phyloP scores from a whole-genome alignment of 2,888 invertebrate species.

The Meandrusa payeni region DNA sequence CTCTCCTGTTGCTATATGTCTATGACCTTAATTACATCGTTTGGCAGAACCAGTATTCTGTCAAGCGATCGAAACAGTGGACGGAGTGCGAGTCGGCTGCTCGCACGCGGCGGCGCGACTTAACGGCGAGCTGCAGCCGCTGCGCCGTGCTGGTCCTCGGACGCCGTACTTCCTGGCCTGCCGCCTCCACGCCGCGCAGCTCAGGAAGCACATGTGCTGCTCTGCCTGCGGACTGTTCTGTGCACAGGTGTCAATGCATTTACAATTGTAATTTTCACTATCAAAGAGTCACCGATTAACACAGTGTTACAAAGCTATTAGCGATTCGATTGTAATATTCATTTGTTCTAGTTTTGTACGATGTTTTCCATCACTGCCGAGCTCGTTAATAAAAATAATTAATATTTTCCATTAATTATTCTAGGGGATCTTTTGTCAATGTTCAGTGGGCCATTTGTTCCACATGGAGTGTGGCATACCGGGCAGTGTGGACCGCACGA shows the following conservation, averaged over 20 bases:
- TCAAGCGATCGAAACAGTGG: constrained; percentile 88
- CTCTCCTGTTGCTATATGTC: too few relatives aligned
- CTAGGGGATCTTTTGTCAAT: constrained; percentile 91
- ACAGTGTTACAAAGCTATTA: too few relatives aligned
- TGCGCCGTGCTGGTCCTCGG: constrained; percentile 85
- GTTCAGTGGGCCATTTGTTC: constrained; percentile 89
- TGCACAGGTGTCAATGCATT: too few relatives aligned
- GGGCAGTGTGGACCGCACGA: constrained; percentile 24
- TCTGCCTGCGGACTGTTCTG: constrained; percentile 94
- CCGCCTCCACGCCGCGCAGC: constrained; percentile 86
- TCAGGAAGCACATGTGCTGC: constrained; percentile 92
- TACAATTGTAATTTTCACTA: too few relatives aligned
- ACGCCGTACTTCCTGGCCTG: constrained; percentile 92
- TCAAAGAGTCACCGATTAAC: not conserved
- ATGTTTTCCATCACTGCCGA: too few relatives aligned
- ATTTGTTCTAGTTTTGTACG: too few relatives aligned
- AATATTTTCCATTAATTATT: too few relatives aligned
- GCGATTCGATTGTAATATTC: too few relatives aligned
- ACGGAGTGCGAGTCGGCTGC: constrained; percentile 89
- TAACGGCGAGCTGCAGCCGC: constrained; percentile 55
- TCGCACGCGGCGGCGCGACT: constrained; percentile 83
- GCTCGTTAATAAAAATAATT: too few relatives aligned
- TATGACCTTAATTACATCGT: too few relatives aligned
- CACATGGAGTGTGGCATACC: constrained; percentile 89
- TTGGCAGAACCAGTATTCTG: constrained; percentile 83